phyloP scores from a whole-genome alignment of 2,888 invertebrate species.

The Resseliella maxima region DNA sequence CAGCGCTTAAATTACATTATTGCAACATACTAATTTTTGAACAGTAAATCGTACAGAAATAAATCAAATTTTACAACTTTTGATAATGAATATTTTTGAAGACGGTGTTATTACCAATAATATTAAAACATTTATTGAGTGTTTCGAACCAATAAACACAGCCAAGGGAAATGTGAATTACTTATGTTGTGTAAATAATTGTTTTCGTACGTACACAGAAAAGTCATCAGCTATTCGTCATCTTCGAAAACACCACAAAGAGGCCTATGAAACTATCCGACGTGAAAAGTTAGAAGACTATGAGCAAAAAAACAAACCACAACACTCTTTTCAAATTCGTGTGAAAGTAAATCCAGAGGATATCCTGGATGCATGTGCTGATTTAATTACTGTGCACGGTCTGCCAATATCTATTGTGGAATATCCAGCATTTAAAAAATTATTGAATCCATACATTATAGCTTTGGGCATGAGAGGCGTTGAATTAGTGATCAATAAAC shows the following conservation, averaged over 20 bases:
- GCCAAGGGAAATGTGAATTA: neutral
- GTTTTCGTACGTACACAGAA: neutral
- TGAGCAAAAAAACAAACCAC: neutral
- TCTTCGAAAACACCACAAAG: neutral
- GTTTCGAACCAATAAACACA: neutral
- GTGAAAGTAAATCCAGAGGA: neutral
- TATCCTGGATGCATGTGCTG: constrained; percentile 3
- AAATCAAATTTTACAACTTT: too few species aligned
- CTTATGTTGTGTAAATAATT: neutral
- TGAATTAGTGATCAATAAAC: neutral
- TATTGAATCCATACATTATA: neutral
- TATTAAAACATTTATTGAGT: neutral
- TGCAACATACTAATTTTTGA: neutral
- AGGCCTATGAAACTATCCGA: neutral
- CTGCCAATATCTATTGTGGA: neutral
- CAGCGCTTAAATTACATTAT: neutral
- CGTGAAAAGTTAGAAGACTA: neutral
- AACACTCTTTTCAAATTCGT: neutral
- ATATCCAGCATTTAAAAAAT: neutral
- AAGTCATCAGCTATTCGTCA: neutral
- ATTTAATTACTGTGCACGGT: too few species aligned
- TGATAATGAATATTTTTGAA: neutral
- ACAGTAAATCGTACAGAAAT: neutral
- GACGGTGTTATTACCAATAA: neutral
- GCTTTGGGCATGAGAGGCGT: neutral